Evolutionary conservation across 2,797 vertebrate genomes (phyloP), one percentile per base, ranked within the genome.

Genomic region (Bradypodion ventrale): DNA sequence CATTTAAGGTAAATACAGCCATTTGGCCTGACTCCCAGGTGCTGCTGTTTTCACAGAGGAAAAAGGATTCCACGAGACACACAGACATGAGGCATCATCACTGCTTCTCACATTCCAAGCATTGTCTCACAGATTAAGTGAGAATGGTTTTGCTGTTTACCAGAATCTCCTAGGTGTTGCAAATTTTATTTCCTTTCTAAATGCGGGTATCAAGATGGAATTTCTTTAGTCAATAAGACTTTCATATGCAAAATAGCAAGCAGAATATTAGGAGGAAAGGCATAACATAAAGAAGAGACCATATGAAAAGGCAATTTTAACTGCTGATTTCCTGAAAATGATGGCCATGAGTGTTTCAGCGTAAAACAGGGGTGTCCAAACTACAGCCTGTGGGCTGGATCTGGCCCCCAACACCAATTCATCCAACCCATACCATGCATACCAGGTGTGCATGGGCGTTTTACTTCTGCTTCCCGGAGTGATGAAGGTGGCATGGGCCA

Each of bases 91-190:
- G 94, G 92, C 94, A 94, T 96, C 95, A 92, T 93, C 92, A 0
- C 89, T 94, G 91, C 92, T 94, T 94, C 91, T 94, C 90, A 80
- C 96, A 96, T 96, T 96, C 96, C 95, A 94, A 93, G 93, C 93
- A 95, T 96, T 95, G 95, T 93, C 94, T 89, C 93, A 91, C 92
- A 96, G 95, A 96, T 97, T 96, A 96, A 92, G 92, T 92, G 93
- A 93, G 94, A 95, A 95, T 95, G 94, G 94, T 96, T 96, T 93
- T 92, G 91, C 92, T 96, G 93, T 96, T 96, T 95, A 94, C 93
- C 86, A 91, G 94, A 94, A 94, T 96, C 96, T 96, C 96, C 95
- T 95, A 95, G 94, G 94, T 96, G 94, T 95, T 96, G 92, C 91
- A 88, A 4, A 44, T 94, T 95, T 95, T 94, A 89, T 95, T 88